phyloP scores from a whole-genome alignment of 1,140 invertebrate species.

The Drosophila albomicans region DNA sequence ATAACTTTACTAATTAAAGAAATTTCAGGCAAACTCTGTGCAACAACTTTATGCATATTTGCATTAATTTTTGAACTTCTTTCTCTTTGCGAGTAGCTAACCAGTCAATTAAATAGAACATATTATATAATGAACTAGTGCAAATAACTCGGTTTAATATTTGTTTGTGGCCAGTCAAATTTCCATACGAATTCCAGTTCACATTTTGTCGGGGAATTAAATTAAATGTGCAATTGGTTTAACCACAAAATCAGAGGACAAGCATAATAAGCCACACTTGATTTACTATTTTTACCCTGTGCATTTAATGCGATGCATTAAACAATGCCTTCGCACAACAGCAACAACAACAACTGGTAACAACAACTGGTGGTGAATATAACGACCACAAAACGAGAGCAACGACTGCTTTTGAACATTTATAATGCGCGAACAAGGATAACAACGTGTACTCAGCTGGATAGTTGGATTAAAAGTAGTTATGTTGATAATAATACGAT shows the following conservation, averaged over 20 bases:
- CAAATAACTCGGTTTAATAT: too few relatives aligned
- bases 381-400: background rate
- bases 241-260: background rate
- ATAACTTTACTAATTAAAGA: too few relatives aligned
- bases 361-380: too few relatives aligned
- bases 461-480: background rate
- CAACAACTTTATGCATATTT: too few relatives aligned
- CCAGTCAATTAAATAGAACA: too few relatives aligned
- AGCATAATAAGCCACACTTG: background rate
- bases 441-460: background rate
- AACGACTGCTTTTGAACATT: background rate
- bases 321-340: background rate
- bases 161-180: too few relatives aligned
- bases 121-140: too few relatives aligned
- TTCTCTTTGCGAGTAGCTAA: too few relatives aligned
- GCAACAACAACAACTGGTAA: background rate
- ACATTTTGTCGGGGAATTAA: background rate
- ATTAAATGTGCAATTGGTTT: conserved; percentile 4
- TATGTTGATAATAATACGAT: background rate
- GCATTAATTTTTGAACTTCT: too few relatives aligned
- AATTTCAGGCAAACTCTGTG: too few relatives aligned
- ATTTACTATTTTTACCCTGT: background rate
- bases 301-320: background rate
- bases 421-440: conserved; percentile 2
- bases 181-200: too few relatives aligned